Evolutionary conservation across 35 echinoderm and acorn worm genomes (phyloP).

Genomic region (Ophioderma brevispina): DNA sequence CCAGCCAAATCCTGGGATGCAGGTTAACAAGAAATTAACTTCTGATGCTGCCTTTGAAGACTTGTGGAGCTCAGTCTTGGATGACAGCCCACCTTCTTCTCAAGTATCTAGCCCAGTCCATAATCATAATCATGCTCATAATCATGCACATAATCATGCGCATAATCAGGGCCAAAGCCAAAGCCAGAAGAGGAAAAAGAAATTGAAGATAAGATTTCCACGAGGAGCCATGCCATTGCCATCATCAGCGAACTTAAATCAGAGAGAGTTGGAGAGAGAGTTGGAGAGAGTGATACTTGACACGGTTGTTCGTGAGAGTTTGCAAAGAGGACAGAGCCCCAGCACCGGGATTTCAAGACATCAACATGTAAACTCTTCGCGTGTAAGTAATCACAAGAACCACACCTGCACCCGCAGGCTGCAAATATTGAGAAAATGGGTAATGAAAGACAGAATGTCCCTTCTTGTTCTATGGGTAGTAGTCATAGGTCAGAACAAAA

Average conservation of each 20-base stretch:
- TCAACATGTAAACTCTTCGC: too few species aligned
- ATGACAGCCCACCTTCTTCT: background rate
- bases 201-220: background rate
- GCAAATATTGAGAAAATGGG: too few species aligned
- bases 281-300: background rate
- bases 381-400: too few species aligned
- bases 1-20: background rate
- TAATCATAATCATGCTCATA: background rate
- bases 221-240: background rate
- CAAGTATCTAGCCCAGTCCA: background rate
- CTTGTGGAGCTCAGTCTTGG: background rate
- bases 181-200: background rate
- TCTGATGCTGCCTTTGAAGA: background rate
- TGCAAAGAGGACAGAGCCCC: background rate
- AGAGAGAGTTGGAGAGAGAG: background rate
- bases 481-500: too few species aligned
- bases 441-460: too few species aligned
- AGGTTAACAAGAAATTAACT: background rate
- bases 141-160: background rate
- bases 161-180: too few species aligned
- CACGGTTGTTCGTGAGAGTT: background rate
- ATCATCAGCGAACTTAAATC: background rate
- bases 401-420: too few species aligned
- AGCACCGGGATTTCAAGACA: background rate
- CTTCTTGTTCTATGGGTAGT: too few species aligned